Evolutionary conservation across 2,888 invertebrate species (phyloP).

Genomic region (Neoaliturus tenellus): DNA sequence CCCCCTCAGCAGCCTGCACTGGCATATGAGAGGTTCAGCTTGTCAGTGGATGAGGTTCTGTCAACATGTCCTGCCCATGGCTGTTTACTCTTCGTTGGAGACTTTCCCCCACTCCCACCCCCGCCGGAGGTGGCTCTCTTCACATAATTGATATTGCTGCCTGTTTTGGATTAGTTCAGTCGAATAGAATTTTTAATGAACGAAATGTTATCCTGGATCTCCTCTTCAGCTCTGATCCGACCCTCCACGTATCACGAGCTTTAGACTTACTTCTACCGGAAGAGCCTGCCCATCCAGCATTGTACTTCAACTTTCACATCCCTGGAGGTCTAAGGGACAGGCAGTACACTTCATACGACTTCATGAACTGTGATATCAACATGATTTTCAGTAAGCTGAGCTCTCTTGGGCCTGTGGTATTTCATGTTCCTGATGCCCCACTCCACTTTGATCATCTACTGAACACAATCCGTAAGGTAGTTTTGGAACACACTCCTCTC

Average conservation of each 20-base stretch:
- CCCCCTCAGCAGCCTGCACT: conserved; percentile 24
- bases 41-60: conserved; percentile 15
- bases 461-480: background rate
- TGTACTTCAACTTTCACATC: background rate
- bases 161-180: conserved; percentile 5
- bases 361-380: conserved; percentile 1
- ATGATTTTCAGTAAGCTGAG: conserved; percentile 8
- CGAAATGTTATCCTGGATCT: conserved; percentile 14
- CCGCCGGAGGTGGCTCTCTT: background rate
- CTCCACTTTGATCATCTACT: background rate
- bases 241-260: background rate
- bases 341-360: background rate
- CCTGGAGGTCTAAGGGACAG: background rate
- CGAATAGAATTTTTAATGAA: background rate
- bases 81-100: conserved; percentile 10
- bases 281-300: conserved; percentile 23
- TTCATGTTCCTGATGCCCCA: background rate
- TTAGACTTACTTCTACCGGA: background rate
- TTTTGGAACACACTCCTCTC: conserved; percentile 7
- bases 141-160: background rate
- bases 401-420: background rate
- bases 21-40: conserved; percentile 6
- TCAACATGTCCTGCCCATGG: background rate
- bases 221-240: background rate
- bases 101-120: background rate